Evolutionary conservation across 2,888 invertebrate species (phyloP), one percentile per base, ranked within the genome.

Genomic region (Drosophila meridionalis): DNA sequence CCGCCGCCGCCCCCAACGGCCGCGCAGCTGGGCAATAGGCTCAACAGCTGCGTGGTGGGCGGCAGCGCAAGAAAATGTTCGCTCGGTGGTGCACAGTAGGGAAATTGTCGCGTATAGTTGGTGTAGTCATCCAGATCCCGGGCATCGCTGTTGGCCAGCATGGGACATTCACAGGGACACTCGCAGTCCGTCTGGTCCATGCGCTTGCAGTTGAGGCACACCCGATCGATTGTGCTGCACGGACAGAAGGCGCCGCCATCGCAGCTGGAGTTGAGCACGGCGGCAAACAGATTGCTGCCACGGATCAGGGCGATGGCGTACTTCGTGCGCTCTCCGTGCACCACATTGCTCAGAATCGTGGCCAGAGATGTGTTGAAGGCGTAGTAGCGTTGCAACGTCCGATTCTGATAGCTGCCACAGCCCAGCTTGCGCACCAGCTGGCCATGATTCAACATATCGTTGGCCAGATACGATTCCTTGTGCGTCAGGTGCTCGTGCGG

Each of bases 121-220:
- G 78, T 75, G 66, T 85, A 89, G 12, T 65, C 72, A 28, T 80
- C 76, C 9, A 63, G 30, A 6, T 75, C 74, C n/a, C 34, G 11
- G 20, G 43, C 52, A 14, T 43, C 73, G 1, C 52, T 14, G 40
- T 11, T 63, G 0, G 92, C 73, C 26, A 91, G 81, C 90, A 95
- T 94, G 72, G 94, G 96, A 90, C 98, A 98, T 92, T 98, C 98
- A 92, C 98, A 98, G 0, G 98, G 98, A 90, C 98, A 98, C 92
- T 98, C 98, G 87, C 98, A 98, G 91, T 98, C 98, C 4, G 96
- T 96, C 93, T 97, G 98, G 92, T 98, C 98, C 97, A 98, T 98
- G 57, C 98, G 95, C 92, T 97, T 96, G 92, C 98, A 98, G 92
- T 98, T 98, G 34, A 98, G 94, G 92, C 98, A 98, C 4, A 97